Conservation (phyloP, 2,888 invertebrate genomes). For the Polydrusus tereticollis region DNA sequence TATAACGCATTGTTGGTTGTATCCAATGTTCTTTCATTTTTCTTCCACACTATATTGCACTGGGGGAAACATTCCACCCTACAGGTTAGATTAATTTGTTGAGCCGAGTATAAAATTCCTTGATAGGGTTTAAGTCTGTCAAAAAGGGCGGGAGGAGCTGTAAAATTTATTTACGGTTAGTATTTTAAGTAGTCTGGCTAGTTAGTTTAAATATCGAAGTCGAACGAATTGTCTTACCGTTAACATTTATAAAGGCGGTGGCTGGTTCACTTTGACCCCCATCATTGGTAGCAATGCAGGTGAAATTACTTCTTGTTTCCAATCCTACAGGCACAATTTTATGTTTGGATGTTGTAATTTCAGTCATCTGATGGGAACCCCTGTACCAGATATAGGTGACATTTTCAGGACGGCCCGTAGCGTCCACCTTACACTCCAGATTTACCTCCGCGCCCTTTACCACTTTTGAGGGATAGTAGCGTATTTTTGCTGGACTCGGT, state of each 20-base stretch:
- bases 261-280: slow-evolving; percentile 84
- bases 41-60: slow-evolving; percentile 88
- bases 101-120: slow-evolving; percentile 82
- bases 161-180: slow-evolving; percentile 55
- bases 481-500: slow-evolving; percentile 84
- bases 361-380: slow-evolving; percentile 80
- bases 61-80: slow-evolving; percentile 91
- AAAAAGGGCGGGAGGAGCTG: slow-evolving; percentile 91
- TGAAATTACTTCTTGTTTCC: slow-evolving; percentile 90
- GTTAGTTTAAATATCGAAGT: too few species aligned
- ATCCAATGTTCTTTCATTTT: slow-evolving; percentile 80
- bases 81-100: slow-evolving; percentile 79
- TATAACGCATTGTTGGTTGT: slow-evolving; percentile 72
- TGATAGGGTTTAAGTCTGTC: slow-evolving; percentile 85
- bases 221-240: slow-evolving; percentile 68
- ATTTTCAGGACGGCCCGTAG: slow-evolving; percentile 85
- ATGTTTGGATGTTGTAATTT: slow-evolving; percentile 82
- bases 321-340: slow-evolving; percentile 87
- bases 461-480: slow-evolving; percentile 80
- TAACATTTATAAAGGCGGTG: slow-evolving; percentile 78
- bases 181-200: too few species aligned
- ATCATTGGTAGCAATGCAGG: slow-evolving; percentile 87
- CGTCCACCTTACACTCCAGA: slow-evolving; percentile 86
- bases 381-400: slow-evolving; percentile 85
- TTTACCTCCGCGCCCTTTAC: slow-evolving; percentile 86